Conservation (phyloP, 2,113 vertebrate genomes). For the Crotalus helleri region DNA sequence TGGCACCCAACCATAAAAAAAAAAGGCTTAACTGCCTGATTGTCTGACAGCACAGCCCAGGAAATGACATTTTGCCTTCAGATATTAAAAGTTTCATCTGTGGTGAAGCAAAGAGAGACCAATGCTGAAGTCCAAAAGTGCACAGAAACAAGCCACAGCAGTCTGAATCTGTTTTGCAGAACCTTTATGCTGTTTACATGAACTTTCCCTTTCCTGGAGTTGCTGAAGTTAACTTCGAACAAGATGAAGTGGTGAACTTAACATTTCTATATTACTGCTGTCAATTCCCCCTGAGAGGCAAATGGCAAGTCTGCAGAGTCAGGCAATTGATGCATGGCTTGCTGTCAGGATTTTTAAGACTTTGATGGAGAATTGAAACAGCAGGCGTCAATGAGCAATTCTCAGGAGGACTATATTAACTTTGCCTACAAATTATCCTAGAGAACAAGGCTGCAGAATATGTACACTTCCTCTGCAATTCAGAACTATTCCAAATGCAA, state of each 20-base stretch:
- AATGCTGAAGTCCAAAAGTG: neutral
- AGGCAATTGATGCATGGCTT: conserved; percentile 26
- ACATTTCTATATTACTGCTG: conserved; percentile 20
- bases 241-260: conserved; percentile 32
- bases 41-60: neutral
- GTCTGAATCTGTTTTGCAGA: conserved; percentile 28
- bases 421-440: neutral
- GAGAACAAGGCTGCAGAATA: neutral
- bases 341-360: conserved; percentile 28
- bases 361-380: neutral
- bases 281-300: conserved; percentile 39
- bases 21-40: neutral
- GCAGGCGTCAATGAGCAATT: neutral
- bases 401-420: neutral
- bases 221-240: conserved; percentile 20
- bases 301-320: conserved; percentile 42
- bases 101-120: conserved; percentile 6
- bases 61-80: neutral
- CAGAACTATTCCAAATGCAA: neutral
- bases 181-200: conserved; percentile 26
- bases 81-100: neutral
- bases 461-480: neutral
- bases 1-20: neutral
- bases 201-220: conserved; percentile 22
- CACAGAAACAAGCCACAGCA: conserved; percentile 17